phyloP scores from a whole-genome alignment of 2,888 invertebrate genomes.

The Dastarcus helophoroides region DNA sequence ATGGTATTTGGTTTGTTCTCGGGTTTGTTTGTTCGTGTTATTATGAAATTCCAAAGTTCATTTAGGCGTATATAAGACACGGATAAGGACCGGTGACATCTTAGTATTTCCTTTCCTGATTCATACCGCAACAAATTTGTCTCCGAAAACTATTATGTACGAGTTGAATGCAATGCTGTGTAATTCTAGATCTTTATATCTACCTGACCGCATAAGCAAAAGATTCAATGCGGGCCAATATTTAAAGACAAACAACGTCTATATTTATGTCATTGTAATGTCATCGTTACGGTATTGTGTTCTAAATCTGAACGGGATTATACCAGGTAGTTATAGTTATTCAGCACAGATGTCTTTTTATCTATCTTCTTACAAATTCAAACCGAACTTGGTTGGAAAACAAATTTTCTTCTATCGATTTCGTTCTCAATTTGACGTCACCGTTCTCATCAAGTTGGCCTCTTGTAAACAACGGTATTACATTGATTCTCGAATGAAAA shows the following conservation, averaged over 20 bases:
- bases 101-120: slow-evolving; percentile 29
- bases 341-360: too few species aligned
- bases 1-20: too few species aligned
- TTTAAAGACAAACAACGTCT: slow-evolving; percentile 34
- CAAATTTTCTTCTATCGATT: too few species aligned
- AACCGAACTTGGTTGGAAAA: too few species aligned
- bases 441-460: too few species aligned
- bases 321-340: slow-evolving; percentile 10
- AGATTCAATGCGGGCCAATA: slow-evolving; percentile 27
- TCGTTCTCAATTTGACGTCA: too few species aligned
- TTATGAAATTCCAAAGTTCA: too few species aligned
- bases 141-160: slow-evolving; percentile 26
- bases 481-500: too few species aligned
- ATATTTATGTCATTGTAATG: slow-evolving; percentile 39
- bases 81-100: background rate
- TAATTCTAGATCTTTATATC: slow-evolving; percentile 35
- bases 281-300: slow-evolving; percentile 33
- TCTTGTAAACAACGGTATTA: too few species aligned
- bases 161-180: slow-evolving; percentile 29
- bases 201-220: slow-evolving; percentile 33
- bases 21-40: too few species aligned
- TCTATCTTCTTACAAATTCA: too few species aligned
- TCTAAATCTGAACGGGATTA: slow-evolving; percentile 25
- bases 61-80: background rate
- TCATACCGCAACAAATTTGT: slow-evolving; percentile 36